Evolutionary conservation across 2,888 invertebrate genomes (phyloP), one percentile per base, ranked within the genome.

Genomic region (Palloptera scutellata): DNA sequence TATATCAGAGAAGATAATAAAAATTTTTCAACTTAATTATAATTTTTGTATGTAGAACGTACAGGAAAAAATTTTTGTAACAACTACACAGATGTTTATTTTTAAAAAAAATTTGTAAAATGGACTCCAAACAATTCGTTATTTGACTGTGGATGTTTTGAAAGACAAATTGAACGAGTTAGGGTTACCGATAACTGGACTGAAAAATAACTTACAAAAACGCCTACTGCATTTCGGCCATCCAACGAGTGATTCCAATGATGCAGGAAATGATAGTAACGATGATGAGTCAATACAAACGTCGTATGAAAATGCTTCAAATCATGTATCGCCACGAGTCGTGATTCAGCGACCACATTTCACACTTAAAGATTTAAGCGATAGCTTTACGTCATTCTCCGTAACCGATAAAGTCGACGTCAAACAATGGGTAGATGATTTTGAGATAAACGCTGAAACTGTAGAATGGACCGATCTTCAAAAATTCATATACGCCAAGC

Each of bases 401-500:
- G 61, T 54, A n/a, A 41, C 54, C 11, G 61, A 48, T 20, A 40
- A 53, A 13, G 43, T 55, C 11, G 17, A 51, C 13, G 15, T 66
- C 15, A 13, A 55, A 19, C 52, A 43, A 42, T 65, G 65, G 65
- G 43, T 65, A 17, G 45, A 59, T n/a, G 54, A 59, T 5, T 51
- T 59, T 41, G 65, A 65, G 52, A 52, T 48, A 20, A 60, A 65
- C 54, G 53, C 65, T 8, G 59, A 60, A 52, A 54, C 54, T 5
- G 60, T 65, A 12, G 53, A 43, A 17, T 65, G 65, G 65, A 60
- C 51, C 11, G 60, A 65, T 9, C 12, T 65, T 1, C 59, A 60
- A n/a, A 42, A 45, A 64, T 64, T 64, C 17, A 66, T 66, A 17
- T 62, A 59, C 43, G 62, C 45, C 0, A 66, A 69, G 65, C 60